Evolutionary conservation across 1,140 invertebrate genomes (phyloP).

Genomic region (Cydia strobilella): DNA sequence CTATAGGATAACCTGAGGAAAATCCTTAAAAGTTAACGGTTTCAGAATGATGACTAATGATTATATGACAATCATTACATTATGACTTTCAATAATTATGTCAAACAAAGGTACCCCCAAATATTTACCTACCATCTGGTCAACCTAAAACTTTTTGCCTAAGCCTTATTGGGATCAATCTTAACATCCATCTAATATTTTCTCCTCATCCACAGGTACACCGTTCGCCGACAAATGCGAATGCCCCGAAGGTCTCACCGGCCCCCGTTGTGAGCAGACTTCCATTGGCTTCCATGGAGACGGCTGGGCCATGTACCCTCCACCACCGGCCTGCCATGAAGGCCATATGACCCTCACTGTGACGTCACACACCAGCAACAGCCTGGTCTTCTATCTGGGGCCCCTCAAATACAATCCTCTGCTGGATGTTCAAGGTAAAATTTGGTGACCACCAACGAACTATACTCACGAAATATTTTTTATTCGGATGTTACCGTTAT

Average conservation of each 20-base stretch:
- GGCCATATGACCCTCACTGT: slow-evolving; percentile 90
- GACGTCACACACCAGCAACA: slow-evolving; percentile 85
- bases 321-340: slow-evolving; percentile 88
- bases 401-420: slow-evolving; percentile 85
- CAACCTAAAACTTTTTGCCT: no score
- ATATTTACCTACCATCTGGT: no score
- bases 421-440: slow-evolving; percentile 82
- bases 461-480: no score
- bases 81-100: no score
- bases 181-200: no score
- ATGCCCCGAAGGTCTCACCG: slow-evolving; percentile 87
- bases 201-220: slow-evolving; percentile 68
- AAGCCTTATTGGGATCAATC: no score
- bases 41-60: no score
- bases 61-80: no score
- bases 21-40: no score
- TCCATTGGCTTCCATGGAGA: slow-evolving; percentile 92
- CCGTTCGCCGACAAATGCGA: slow-evolving; percentile 83
- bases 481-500: no score
- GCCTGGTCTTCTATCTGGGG: slow-evolving; percentile 95
- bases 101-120: no score
- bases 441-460: neutral
- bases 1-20: no score
- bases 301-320: slow-evolving; percentile 93
- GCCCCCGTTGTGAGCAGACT: slow-evolving; percentile 94